These are phyloP conservation scores for Mya arenaria DNA, from an alignment of 1,140 invertebrate species.

Conservation along the genomic window DNA sequence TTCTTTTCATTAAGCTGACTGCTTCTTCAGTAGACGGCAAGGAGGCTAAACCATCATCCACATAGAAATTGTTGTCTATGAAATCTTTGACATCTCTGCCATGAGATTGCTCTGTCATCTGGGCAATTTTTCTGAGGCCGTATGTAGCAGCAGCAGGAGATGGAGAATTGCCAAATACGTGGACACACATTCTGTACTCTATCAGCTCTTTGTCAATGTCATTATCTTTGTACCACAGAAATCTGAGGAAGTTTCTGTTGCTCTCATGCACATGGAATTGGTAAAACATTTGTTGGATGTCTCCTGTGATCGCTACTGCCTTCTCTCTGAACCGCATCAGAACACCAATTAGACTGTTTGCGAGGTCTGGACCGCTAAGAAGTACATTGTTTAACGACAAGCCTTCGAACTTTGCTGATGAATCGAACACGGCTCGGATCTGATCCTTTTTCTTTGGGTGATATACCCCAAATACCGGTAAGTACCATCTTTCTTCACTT, in stretches of 20 bases:
- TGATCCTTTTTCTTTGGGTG: constrained; percentile 55
- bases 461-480: constrained; percentile 59
- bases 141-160: constrained; percentile 56
- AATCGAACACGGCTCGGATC: constrained; percentile 63
- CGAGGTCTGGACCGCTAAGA: constrained; percentile 62
- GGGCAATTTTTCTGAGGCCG: constrained; percentile 21
- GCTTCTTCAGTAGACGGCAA: constrained; percentile 27
- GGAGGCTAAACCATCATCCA: constrained; percentile 53
- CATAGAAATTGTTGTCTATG: constrained; percentile 53
- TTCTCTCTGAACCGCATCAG: constrained; percentile 49
- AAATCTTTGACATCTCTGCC: constrained; percentile 34
- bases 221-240: constrained; percentile 48
- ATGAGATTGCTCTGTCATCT: constrained; percentile 23
- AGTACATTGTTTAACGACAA: constrained; percentile 54
- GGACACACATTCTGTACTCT: constrained; percentile 57
- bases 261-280: constrained; percentile 45
- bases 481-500: too few relatives aligned
- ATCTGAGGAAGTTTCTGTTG: constrained; percentile 47
- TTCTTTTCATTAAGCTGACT: constrained; percentile 42
- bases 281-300: constrained; percentile 60
- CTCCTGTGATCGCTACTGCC: constrained; percentile 49
- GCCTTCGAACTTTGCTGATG: constrained; percentile 44
- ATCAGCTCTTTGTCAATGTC: background rate
- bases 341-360: constrained; percentile 59
- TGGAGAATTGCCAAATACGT: constrained; percentile 59